Conservation (phyloP, 2,797 vertebrate genomes). For the Urosaurus nigricauda region DNA sequence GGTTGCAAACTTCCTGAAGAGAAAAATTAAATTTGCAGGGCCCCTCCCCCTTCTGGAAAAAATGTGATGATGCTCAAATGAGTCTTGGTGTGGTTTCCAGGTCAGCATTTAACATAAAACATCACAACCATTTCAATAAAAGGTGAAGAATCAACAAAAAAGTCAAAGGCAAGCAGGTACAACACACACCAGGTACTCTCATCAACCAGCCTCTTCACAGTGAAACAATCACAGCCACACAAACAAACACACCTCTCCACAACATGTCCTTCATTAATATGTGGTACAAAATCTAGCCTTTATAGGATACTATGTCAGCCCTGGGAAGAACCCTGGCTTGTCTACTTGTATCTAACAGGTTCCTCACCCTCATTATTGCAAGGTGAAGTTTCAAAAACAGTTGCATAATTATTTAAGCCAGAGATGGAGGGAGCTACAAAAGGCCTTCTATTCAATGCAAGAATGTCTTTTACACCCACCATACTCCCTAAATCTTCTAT, state of each 20-base stretch:
- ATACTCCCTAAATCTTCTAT: neutral
- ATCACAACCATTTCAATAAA: constrained; percentile 52
- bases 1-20: constrained; percentile 47
- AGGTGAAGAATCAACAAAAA: constrained; percentile 34
- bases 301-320: neutral
- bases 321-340: neutral
- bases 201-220: constrained; percentile 42
- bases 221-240: constrained; percentile 36
- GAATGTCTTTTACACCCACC: neutral
- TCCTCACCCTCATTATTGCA: neutral
- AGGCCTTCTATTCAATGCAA: neutral
- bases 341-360: neutral
- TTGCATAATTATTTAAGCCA: neutral
- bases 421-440: neutral
- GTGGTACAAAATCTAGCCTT: neutral
- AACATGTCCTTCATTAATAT: neutral
- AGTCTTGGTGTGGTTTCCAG: constrained; percentile 9
- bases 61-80: constrained; percentile 28
- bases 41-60: neutral
- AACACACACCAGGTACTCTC: constrained; percentile 40
- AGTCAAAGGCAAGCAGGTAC: constrained; percentile 42
- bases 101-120: constrained; percentile 39
- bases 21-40: neutral
- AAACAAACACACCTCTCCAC: constrained; percentile 40
- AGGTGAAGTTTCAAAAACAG: neutral